Evolutionary conservation across 2,888 invertebrate genomes (phyloP), one percentile per base, ranked within the genome.

Genomic region (Zeuzera pyrina): DNA sequence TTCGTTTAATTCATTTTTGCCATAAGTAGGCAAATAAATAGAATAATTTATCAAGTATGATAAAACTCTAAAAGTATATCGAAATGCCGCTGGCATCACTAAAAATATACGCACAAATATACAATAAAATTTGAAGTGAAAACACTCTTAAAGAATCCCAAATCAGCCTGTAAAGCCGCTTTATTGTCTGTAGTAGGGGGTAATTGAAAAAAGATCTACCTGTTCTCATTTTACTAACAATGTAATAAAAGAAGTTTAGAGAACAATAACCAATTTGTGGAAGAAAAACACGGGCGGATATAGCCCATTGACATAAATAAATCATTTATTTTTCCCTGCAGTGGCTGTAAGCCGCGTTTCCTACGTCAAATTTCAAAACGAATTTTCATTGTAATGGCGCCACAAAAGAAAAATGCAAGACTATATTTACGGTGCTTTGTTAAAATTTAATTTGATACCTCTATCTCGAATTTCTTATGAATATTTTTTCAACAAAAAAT

Each of bases 371-470:
- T 30, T 34, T 30, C 12, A 28, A 15, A 30, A 31, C 2, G 22
- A 74, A 70, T 71, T 72, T 76, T 69, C 77, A 79, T 79, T 83
- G 76, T 79, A 25, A 62, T 67, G 64, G 63, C 46, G 57, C 67
- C 66, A 81, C 81, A 83, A 81, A 76, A 78, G 81, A 77, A 79
- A 74, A 77, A 71, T 49, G 60, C 56, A 62, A 50, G 55, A 46
- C 53, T 61, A 48, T 67, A 66, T 69, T 70, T 65, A 67, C 62
- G 55, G 39, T 48, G 67, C 72, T 67, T 79, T 76, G 77, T 79
- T 78, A 78, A 79, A 81, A 71, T 71, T 74, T 81, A 81, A 83
- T 81, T 77, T 68, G 79, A 78, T 81, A 77, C 78, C 60, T 71
- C 74, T 71, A 66, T 71, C 72, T 77, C 68, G 53, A 57, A 61